A percentile compares a stretch with the other conserved stretches of the same genome.
These are phyloP conservation scores for Malacosoma neustria DNA, from an alignment of 2,888 invertebrate genomes.

Conservation along the genomic window DNA sequence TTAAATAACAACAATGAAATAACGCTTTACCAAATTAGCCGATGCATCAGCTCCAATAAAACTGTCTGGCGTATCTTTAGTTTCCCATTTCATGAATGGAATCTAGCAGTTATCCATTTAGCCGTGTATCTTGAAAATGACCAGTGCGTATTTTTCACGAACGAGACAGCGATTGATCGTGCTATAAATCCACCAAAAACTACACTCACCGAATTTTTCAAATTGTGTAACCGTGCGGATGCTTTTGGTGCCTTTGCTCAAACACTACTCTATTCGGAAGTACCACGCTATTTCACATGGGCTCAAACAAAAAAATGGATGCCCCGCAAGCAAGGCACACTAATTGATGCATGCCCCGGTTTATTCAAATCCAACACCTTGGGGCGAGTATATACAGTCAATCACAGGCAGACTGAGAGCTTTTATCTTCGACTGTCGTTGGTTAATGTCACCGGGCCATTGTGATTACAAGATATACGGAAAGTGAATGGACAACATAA, in stretches of 20 bases:
- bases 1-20: constrained; percentile 6
- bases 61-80: constrained; percentile 3
- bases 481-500: constrained; percentile 13
- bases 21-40: constrained; percentile 3
- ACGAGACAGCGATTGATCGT: constrained; percentile 13
- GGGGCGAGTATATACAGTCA: constrained; percentile 18
- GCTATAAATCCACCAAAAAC: constrained; percentile 19
- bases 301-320: constrained; percentile 11
- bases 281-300: constrained; percentile 14
- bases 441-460: constrained; percentile 15
- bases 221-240: constrained; percentile 11
- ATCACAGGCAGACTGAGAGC: constrained; percentile 15
- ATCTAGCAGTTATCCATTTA: constrained; percentile 7
- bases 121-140: constrained; percentile 12
- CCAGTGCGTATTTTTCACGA: constrained; percentile 14
- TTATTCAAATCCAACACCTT: constrained; percentile 14
- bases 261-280: constrained; percentile 8
- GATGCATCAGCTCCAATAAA: constrained; percentile 5
- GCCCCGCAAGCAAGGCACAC: constrained; percentile 13
- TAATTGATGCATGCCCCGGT: constrained; percentile 6
- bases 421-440: constrained; percentile 20
- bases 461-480: constrained; percentile 11
- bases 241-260: constrained; percentile 9
- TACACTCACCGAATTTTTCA: constrained; percentile 11
- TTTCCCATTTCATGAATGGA: constrained; percentile 1